Percentiles rank a stretch among this genome's conserved stretches.
Evolutionary conservation across 2,113 vertebrate genomes (phyloP).

Genomic region (Scomber japonicus): DNA sequence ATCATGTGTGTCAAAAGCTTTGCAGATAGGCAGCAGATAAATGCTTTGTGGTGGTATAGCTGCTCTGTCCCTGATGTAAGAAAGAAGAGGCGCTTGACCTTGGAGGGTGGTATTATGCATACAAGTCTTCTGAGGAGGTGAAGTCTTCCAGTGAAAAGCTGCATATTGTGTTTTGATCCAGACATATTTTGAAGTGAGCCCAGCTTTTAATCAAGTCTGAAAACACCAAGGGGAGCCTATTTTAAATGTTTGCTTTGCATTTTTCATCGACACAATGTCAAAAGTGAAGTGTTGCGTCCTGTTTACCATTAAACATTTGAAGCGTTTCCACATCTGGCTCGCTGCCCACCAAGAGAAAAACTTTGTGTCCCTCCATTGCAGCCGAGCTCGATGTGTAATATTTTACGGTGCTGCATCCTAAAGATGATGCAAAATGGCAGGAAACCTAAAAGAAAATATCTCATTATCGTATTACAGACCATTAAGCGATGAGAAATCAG

Average conservation of each 20-base stretch:
- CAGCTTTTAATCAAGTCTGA: constrained; percentile 26
- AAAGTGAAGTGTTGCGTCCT: constrained; percentile 49
- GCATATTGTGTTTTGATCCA: not conserved
- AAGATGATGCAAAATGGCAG: constrained; percentile 66
- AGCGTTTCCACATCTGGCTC: constrained; percentile 46
- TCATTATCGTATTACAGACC: constrained; percentile 64
- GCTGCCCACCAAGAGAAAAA: constrained; percentile 32
- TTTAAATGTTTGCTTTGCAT: not conserved
- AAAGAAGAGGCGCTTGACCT: constrained; percentile 27
- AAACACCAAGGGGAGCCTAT: not conserved
- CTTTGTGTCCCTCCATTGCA: constrained; percentile 22
- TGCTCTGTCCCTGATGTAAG: constrained; percentile 3
- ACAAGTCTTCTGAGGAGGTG: constrained; percentile 2
- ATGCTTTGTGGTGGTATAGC: constrained; percentile 14
- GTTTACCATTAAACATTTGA: constrained; percentile 58
- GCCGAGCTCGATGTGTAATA: constrained; percentile 6
- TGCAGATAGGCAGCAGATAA: constrained; percentile 33
- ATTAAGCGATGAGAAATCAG: constrained; percentile 72
- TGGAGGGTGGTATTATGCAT: constrained; percentile 5
- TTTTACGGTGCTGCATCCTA: constrained; percentile 35
- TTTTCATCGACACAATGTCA: constrained; percentile 51
- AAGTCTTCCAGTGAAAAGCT: constrained; percentile 27
- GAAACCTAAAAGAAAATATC: constrained; percentile 71
- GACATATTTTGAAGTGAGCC: not conserved
- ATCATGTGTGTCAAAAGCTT: constrained; percentile 43